Evolutionary conservation across 2,888 invertebrate species (phyloP), one percentile per base, ranked within the genome.

Genomic region (Adelphocoris suturalis): DNA sequence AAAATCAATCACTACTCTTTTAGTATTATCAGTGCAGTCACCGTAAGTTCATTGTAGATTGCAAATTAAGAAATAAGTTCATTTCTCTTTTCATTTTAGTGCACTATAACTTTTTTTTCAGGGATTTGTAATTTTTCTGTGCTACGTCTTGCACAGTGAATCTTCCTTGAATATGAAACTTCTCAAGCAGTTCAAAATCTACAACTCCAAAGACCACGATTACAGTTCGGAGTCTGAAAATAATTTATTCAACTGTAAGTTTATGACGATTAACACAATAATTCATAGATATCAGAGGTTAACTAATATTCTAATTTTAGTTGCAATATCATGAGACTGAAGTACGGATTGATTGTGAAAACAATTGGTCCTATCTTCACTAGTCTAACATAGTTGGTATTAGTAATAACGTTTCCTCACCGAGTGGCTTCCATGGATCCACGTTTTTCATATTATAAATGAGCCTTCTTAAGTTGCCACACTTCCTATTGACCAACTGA

Each of bases 21-120:
- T 85, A 99, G 94, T 88, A 96, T 95, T 16, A 96, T 95, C 14
- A 99, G 94, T 0, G 98, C 97, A 92, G 95, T 96, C 91, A 93
- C 96, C 94, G 96, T 96, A 93, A 95, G 95, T 94, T 91, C 81
- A 82, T 81, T 46, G 12, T 75, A 7, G 75, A 4, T 75, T 19
- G 23, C 1, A 75, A 19, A 13, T 75, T 11, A 19, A 46, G 19
- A 4, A 12, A 3, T 52, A 14, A 11, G 11, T 80, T 76, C 2
- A 23, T 76, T 23, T 23, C 76, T 76, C 27, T 76, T 76, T 27
- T 76, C 27, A 1, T 76, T 76, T 27, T 1, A 76, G 27, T 76
- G 16, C 57, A 16, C 19, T 4, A 27, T 28, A 46, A 4, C 13
- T 23, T 3, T 86, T 75, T 90, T 93, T 93, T 52, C 93, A 95